Percentiles rank a stretch among this genome's conserved stretches.
Evolutionary conservation across 2,113 vertebrate genomes (phyloP).

Genomic region (Eurypyga helias): DNA sequence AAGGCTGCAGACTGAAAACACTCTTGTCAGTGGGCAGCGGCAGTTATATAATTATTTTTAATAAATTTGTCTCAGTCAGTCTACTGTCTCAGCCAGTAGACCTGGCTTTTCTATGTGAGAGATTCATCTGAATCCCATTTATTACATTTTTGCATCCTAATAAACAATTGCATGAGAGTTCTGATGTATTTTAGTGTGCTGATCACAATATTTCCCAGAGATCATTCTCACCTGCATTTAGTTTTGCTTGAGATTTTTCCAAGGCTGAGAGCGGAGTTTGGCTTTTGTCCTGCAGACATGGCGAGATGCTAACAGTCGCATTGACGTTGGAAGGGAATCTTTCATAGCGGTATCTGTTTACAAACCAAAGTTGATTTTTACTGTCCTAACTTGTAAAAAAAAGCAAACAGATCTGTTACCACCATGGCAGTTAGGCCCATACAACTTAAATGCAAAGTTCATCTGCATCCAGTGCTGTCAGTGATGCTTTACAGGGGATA

Average conservation of each 20-base stretch:
- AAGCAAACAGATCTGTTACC: not conserved
- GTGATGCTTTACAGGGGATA: not conserved
- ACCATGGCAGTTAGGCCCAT: not conserved
- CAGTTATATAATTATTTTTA: not conserved
- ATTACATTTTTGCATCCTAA: not conserved
- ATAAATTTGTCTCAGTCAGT: not conserved
- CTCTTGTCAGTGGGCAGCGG: not conserved
- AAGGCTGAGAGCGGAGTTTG: constrained; percentile 22
- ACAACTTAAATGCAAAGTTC: not conserved
- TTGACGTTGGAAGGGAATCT: constrained; percentile 67
- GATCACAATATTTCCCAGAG: not conserved
- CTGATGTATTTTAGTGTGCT: not conserved
- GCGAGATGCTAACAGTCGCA: constrained; percentile 60
- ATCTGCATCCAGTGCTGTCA: not conserved
- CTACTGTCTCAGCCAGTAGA: not conserved
- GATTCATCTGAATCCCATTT: not conserved
- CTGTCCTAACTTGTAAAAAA: not conserved
- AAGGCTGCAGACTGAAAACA: not conserved
- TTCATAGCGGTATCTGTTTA: constrained; percentile 77
- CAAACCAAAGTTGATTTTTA: constrained; percentile 36
- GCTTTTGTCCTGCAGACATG: constrained; percentile 68
- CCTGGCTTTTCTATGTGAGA: not conserved
- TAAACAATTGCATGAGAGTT: not conserved
- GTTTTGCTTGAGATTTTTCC: constrained; percentile 66
- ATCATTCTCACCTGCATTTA: constrained; percentile 63